Base-by-base conservation (phyloP, 2,113 vertebrate species). In the Melanocharis versteri region DNA sequence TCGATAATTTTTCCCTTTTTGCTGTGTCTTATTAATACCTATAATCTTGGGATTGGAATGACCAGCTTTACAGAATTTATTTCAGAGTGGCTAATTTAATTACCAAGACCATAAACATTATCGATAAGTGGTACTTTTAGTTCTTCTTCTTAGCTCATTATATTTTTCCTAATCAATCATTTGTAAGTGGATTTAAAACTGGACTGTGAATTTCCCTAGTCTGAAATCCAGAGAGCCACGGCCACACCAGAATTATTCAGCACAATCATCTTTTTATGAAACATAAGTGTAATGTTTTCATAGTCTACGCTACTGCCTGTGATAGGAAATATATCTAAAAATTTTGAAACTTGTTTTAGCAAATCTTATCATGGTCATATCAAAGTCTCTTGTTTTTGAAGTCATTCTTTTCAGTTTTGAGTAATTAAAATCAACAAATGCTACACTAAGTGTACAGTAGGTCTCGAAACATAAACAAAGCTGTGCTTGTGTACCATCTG, bases 371-470 rank as follows among this genome's bases (percentile, higher is more conserved):
- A 94, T 96, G 96, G 95, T 95, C 95, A 94, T 96, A 96, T 97
- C 94, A 95, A 97, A 96, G 93, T 97, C 93, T 96, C 93, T 97
- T 96, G 94, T 96, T 96, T 96, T 96, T 96, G 89, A 96, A 97
- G 96, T 96, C 92, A 95, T 96, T 92, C 95, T 97, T 86, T 97
- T 97, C 97, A 96, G 96, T 97, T 97, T 96, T 96, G 96, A 96
- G 93, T 97, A 97, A 97, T 97, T 97, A 97, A 97, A 97, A 97
- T 97, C 92, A 97, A 96, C 94, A 96, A 97, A 97, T 97, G 96
- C 93, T 97, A 95, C 93, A 94, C 94, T 96, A 96, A 97, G 96
- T 97, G 95, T 96, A 94, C 96, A 97, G 92, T 96, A 97, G 96
- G 97, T 97, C 96, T 97, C 27, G 84, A 96, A 97, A 97, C 94